Conservation (phyloP, 1,140 invertebrate species). For the Bombus sylvicola region DNA sequence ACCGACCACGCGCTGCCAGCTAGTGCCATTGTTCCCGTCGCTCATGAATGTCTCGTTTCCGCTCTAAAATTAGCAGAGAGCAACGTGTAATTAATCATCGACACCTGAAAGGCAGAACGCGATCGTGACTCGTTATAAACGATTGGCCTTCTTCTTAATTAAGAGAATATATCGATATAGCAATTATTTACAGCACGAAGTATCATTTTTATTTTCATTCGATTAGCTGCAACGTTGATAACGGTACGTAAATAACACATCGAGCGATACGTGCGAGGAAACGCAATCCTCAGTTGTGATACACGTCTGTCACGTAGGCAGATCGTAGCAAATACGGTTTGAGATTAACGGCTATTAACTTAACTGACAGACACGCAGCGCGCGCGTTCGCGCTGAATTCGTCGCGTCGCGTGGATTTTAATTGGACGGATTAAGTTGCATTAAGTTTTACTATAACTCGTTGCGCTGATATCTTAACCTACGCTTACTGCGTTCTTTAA, state of each 20-base stretch:
- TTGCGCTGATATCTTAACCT: not conserved
- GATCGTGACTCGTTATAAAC: not conserved
- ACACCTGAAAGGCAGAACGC: not conserved
- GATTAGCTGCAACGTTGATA: too few species aligned
- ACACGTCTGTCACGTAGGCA: conserved; percentile 15
- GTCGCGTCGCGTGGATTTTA: not conserved
- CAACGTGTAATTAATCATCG: conserved; percentile 25
- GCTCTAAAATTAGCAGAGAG: conserved; percentile 40
- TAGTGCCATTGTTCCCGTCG: conserved; percentile 17
- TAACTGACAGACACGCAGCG: conserved; percentile 25
- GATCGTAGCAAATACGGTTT: conserved; percentile 40
- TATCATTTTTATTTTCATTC: too few species aligned
- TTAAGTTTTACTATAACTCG: not conserved
- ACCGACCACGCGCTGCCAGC: conserved; percentile 10
- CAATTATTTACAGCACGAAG: not conserved
- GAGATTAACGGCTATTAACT: conserved; percentile 38
- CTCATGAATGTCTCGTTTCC: conserved; percentile 33
- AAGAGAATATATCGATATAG: too few species aligned
- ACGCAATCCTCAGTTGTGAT: not conserved
- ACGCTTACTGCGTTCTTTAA: too few species aligned
- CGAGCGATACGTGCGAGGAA: not conserved
- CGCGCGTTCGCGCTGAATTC: not conserved
- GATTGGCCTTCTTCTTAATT: too few species aligned
- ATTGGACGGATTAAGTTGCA: not conserved
- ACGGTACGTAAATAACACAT: not conserved